Conservation (phyloP, 2,113 vertebrate species). For the Phaethon lepturus region DNA sequence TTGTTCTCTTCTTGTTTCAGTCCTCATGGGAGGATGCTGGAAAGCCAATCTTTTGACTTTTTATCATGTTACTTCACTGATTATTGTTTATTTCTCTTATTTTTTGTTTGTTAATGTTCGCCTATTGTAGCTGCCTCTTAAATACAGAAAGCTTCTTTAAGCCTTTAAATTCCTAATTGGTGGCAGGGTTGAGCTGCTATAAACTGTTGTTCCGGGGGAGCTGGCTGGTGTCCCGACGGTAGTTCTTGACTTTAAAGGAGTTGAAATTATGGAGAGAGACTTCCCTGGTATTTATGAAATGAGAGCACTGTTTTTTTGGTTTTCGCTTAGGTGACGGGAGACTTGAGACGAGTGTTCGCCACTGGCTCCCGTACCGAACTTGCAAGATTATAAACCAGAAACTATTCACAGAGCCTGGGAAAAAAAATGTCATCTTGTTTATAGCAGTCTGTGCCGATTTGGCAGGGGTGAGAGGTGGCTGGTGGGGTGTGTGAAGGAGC, state of each 20-base stretch:
- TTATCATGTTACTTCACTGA: neutral
- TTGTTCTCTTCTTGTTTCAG: neutral
- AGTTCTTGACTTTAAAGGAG: neutral
- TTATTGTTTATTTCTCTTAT: neutral
- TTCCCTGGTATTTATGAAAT: neutral
- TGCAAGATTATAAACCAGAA: neutral
- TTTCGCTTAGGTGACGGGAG: neutral
- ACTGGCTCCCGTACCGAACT: rapidly evolving
- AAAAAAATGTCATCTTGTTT: neutral
- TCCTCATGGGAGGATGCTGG: neutral
- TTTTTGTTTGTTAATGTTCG: neutral
- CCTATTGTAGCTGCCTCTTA: neutral
- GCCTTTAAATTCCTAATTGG: neutral
- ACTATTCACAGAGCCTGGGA: neutral
- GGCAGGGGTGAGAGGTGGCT: neutral
- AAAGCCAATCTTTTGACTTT: neutral
- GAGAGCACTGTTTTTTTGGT: neutral
- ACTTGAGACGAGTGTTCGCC: rapidly evolving
- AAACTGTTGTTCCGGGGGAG: neutral
- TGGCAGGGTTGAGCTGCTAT: neutral
- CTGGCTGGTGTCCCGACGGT: neutral
- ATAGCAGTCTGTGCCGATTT: rapidly evolving
- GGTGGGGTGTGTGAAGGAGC: neutral
- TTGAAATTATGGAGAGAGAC: neutral
- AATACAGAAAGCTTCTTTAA: neutral